Evolutionary conservation across 1,140 invertebrate genomes (phyloP).

Genomic region (Notospermus geniculatus): DNA sequence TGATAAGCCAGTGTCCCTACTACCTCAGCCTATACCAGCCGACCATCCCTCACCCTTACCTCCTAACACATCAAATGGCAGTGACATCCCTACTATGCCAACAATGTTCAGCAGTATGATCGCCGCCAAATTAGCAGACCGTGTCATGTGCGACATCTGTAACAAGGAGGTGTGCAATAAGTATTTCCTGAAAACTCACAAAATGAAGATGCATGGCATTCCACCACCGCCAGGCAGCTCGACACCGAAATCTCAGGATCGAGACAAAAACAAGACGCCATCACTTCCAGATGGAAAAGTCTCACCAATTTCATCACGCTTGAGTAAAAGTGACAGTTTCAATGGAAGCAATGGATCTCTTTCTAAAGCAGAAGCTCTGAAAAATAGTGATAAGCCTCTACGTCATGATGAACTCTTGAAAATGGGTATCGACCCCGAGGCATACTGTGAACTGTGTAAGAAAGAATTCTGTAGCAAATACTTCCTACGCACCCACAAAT

Average conservation of each 20-base stretch:
- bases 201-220: constrained; percentile 98
- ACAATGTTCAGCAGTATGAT: constrained; percentile 53
- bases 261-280: background rate
- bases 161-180: constrained; percentile 99
- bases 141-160: constrained; percentile 92
- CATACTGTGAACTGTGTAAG: constrained; percentile 75
- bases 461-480: constrained; percentile 63
- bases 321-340: background rate
- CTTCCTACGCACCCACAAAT: constrained; percentile 47
- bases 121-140: constrained; percentile 59
- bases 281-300: background rate
- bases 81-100: constrained; percentile 26
- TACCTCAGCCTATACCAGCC: constrained; percentile 6
- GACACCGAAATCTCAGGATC: background rate
- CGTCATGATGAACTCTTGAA: constrained; percentile 49
- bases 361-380: constrained; percentile 9
- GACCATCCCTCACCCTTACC: constrained; percentile 8
- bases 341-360: background rate
- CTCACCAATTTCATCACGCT: background rate
- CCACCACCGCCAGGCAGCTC: constrained; percentile 23
- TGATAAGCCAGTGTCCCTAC: constrained; percentile 12
- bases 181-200: constrained; percentile 99
- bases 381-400: constrained; percentile 29
- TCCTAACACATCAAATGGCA: background rate
- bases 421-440: constrained; percentile 73